Evolutionary conservation across 2,888 invertebrate genomes (phyloP).

Genomic region (Cosmopolites sordidus): DNA sequence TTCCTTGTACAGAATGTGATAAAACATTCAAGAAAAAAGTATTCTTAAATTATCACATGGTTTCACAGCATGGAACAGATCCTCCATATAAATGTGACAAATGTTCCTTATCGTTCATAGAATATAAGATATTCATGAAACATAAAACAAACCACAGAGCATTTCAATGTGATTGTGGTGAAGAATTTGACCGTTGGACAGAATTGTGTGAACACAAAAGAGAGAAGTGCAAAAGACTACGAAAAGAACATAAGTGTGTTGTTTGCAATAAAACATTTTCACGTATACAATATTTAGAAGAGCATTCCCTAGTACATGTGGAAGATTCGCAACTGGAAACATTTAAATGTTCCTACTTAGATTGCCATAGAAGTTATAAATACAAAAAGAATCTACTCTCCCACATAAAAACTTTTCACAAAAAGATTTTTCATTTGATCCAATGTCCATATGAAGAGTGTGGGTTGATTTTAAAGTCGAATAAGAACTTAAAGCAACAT

Average conservation of each 20-base stretch:
- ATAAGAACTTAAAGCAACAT: slow-evolving; percentile 32
- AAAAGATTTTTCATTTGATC: slow-evolving; percentile 24
- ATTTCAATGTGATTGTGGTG: slow-evolving; percentile 39
- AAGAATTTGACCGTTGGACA: slow-evolving; percentile 37
- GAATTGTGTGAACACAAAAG: slow-evolving; percentile 34
- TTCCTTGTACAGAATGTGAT: slow-evolving; percentile 34
- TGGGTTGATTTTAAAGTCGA: slow-evolving; percentile 13
- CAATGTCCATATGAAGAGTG: slow-evolving; percentile 15
- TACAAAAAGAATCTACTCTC: slow-evolving; percentile 35
- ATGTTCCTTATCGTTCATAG: slow-evolving; percentile 34
- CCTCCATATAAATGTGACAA: slow-evolving; percentile 34
- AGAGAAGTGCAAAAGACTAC: slow-evolving; percentile 28
- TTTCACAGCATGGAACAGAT: slow-evolving; percentile 30
- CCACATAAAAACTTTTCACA: slow-evolving; percentile 35
- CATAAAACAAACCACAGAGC: slow-evolving; percentile 38
- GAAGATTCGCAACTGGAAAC: slow-evolving; percentile 9
- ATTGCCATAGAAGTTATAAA: slow-evolving; percentile 35
- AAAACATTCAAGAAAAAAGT: slow-evolving; percentile 36
- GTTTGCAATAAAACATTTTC: slow-evolving; percentile 36
- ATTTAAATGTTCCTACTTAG: slow-evolving; percentile 34
- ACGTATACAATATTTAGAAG: slow-evolving; percentile 28
- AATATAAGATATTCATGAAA: slow-evolving; percentile 31
- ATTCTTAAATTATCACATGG: slow-evolving; percentile 34
- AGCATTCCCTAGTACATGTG: slow-evolving; percentile 32
- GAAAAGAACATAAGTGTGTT: slow-evolving; percentile 33